Evolutionary conservation across 2,113 vertebrate species (phyloP).

Genomic region (Pelmatolapia mariae): DNA sequence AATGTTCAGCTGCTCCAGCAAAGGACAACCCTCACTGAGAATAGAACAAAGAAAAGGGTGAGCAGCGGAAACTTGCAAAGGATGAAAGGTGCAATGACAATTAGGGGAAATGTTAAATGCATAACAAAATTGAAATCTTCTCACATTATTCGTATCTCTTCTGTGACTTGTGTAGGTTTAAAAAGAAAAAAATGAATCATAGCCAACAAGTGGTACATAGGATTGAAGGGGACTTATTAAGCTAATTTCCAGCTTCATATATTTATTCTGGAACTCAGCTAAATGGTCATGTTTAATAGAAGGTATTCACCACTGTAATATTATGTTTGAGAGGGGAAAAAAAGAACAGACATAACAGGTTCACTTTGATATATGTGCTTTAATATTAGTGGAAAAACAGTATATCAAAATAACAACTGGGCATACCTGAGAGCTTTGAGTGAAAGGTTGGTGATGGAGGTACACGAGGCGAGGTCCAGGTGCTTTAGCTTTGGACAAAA

Average conservation of each 20-base stretch:
- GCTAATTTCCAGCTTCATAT: neutral
- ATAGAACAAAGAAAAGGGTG: neutral
- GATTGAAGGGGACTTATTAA: neutral
- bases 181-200: neutral
- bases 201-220: neutral
- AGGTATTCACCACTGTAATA: neutral
- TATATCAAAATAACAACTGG: neutral
- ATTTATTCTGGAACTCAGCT: neutral
- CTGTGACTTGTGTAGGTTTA: neutral
- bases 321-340: neutral
- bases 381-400: neutral
- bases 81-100: neutral
- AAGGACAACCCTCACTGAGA: conserved; percentile 91
- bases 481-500: conserved; percentile 98
- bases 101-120: neutral
- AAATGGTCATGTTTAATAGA: neutral
- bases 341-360: neutral
- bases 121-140: neutral
- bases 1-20: conserved; percentile 95
- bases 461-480: conserved; percentile 94
- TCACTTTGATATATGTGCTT: neutral
- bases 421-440: conserved; percentile 94
- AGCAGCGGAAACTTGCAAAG: neutral
- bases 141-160: neutral
- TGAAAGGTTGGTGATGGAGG: conserved; percentile 97